Evolutionary conservation across 2,797 vertebrate genomes (phyloP), one percentile per base, ranked within the genome.

Genomic region (Oryzias sinensis): DNA sequence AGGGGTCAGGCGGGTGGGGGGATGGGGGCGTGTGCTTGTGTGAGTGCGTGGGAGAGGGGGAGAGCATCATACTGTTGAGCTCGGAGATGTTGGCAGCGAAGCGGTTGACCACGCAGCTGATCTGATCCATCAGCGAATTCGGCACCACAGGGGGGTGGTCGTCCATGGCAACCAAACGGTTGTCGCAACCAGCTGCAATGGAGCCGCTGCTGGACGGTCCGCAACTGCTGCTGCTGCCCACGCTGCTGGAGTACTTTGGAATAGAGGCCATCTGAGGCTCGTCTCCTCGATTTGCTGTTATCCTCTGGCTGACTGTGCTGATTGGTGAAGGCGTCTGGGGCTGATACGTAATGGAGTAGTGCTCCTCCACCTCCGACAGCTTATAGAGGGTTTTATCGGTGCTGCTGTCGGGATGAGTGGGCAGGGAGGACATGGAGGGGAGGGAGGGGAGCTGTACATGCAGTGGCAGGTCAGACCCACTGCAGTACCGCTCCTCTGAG

Each of bases 31-130:
- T 45, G 49, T 93, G 82, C 59, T 84, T 81, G 73, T 87, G 77
- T 0, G 90, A 68, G 56, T 90, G 90, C 0, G 88, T 81, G 0
- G 93, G 87, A 5, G 95, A 75, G 22, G 90, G 77, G 1, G 91
- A 90, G 53, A 98, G 87, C 97, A 98, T 98, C 95, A 98, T 96
- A 82, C 87, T 93, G 89, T 98, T 99, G 73, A 99, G 93, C 86
- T 99, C 95, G 0, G 89, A 92, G 89, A 99, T 98, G 78, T 98
- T 98, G 76, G 96, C 96, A 0, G 97, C 97, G 87, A 98, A 98
- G 48, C 96, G 95, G 60, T 94, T 98, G 29, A 98, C 96, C 60
- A 98, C 96, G 0, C 95, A 96, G 83, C 96, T 98, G 88, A 98
- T 98, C 90, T 98, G 96, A 82, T 98, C 97, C 96, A 98, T 95